A percentile compares a stretch with the other conserved stretches of the same genome.
Evolutionary conservation across 2,113 vertebrate genomes (phyloP).

Genomic region (Chamaea fasciata): DNA sequence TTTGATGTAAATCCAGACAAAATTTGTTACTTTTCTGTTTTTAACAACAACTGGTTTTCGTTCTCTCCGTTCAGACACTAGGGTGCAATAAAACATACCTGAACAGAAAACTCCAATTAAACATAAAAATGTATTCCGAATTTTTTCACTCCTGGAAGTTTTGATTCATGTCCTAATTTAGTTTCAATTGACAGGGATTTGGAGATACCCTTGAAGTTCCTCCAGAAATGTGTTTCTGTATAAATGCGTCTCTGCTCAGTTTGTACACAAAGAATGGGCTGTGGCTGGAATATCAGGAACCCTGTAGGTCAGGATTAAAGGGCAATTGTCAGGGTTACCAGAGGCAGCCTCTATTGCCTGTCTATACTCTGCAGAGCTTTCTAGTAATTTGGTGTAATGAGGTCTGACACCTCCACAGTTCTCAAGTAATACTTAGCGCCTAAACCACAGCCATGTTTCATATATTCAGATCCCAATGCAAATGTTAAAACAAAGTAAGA

Average conservation of each 20-base stretch:
- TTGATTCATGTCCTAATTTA: not conserved
- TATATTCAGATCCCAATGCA: not conserved
- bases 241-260: not conserved
- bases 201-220: not conserved
- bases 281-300: slow-evolving; percentile 62
- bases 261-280: not conserved
- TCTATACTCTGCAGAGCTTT: not conserved
- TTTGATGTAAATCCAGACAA: not conserved
- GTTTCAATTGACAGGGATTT: not conserved
- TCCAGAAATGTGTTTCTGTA: not conserved
- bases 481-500: not conserved
- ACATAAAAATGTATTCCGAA: not conserved
- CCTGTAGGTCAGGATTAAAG: slow-evolving; percentile 55
- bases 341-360: slow-evolving; percentile 14
- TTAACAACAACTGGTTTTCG: not conserved
- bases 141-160: not conserved
- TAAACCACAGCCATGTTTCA: not conserved
- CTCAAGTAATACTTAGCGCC: not conserved
- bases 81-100: not conserved
- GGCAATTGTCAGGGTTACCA: slow-evolving; percentile 44
- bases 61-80: not conserved
- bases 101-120: not conserved
- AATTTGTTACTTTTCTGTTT: not conserved
- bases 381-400: not conserved
- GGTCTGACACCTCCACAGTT: slow-evolving; percentile 1